A percentile compares a stretch with the other conserved stretches of the same genome.
phyloP scores from a whole-genome alignment of 2,797 vertebrate species.

The Monodelphis domestica region DNA sequence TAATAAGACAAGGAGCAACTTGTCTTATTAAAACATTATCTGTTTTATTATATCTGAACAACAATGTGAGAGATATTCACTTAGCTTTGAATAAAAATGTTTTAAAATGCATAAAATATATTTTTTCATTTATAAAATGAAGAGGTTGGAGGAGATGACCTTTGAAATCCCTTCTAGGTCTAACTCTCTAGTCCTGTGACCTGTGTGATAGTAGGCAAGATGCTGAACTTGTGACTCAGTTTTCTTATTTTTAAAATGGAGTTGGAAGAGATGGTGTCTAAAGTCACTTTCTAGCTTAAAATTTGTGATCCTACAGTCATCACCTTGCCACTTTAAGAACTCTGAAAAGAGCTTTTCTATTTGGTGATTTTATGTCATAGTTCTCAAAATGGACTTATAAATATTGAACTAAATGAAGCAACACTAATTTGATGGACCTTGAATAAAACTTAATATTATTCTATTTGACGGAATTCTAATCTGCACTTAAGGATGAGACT shows the following conservation, averaged over 20 bases:
- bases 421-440: background rate
- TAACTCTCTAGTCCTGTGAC: background rate
- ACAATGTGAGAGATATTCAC: background rate
- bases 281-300: too few relatives aligned
- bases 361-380: background rate
- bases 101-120: too few relatives aligned
- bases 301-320: too few relatives aligned
- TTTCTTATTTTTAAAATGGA: background rate
- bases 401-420: background rate
- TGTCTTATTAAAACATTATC: too few relatives aligned
- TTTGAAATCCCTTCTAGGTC: background rate
- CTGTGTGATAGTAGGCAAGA: background rate
- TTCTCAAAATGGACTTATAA: background rate
- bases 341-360: background rate
- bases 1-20: background rate
- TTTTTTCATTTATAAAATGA: background rate
- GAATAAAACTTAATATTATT: background rate
- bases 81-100: background rate
- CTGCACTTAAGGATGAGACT: background rate
- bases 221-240: background rate
- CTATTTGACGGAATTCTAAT: background rate
- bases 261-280: too few relatives aligned
- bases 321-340: background rate
- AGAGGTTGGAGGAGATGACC: background rate
- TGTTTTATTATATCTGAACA: background rate